Percentiles rank a stretch among this genome's conserved stretches.
phyloP scores from a whole-genome alignment of 1,140 invertebrate genomes.

The Heliothis subflexa region DNA sequence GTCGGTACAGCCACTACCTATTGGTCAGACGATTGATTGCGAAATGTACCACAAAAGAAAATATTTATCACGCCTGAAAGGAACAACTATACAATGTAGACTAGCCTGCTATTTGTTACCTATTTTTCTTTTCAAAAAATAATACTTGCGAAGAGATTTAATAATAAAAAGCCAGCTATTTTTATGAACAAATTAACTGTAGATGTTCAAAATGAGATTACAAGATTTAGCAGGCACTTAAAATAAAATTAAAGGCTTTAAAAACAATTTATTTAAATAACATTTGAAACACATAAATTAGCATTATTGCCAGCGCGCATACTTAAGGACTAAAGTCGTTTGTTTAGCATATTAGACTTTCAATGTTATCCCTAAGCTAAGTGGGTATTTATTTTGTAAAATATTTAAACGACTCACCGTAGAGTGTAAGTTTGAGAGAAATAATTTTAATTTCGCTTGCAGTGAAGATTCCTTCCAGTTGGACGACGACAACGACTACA shows the following conservation, averaged over 20 bases:
- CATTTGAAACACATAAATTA: conserved; percentile 38
- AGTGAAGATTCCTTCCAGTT: too few species aligned
- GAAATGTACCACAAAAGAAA: conserved; percentile 23
- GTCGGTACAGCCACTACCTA: not conserved
- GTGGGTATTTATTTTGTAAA: conserved; percentile 34
- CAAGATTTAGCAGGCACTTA: conserved; percentile 12
- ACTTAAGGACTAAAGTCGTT: conserved; percentile 39
- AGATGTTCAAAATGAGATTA: conserved; percentile 35
- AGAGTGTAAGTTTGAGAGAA: conserved; percentile 4
- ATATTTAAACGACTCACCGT: conserved; percentile 14
- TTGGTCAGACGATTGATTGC: conserved; percentile 33
- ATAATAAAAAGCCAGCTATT: not conserved
- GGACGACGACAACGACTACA: too few species aligned
- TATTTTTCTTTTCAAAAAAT: too few species aligned
- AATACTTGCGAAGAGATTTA: too few species aligned
- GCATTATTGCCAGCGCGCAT: conserved; percentile 29
- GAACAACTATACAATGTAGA: not conserved
- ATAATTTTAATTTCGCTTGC: not conserved
- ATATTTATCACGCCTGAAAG: conserved; percentile 25
- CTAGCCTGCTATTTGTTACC: too few species aligned
- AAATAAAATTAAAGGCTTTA: conserved; percentile 25
- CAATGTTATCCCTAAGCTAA: conserved; percentile 31
- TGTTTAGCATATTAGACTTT: conserved; percentile 39
- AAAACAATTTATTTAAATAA: conserved; percentile 44
- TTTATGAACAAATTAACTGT: conserved; percentile 5